Evolutionary conservation across 2,888 invertebrate genomes (phyloP).

Genomic region (Resseliella maxima): DNA sequence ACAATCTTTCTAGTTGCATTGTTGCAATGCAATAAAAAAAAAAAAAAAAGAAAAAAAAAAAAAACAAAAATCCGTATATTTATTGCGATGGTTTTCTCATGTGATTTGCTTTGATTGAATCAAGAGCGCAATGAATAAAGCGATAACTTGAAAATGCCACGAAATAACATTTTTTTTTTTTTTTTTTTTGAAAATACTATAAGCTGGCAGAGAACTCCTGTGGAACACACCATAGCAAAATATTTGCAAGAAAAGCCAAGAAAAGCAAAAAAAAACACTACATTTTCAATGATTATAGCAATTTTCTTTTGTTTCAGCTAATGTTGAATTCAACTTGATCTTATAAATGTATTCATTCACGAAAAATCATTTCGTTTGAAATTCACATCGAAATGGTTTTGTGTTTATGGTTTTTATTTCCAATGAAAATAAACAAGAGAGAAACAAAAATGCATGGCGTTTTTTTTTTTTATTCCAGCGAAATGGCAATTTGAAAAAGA

Average conservation of each 20-base stretch:
- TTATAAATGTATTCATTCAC: background rate
- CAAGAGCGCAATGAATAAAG: constrained; percentile 29
- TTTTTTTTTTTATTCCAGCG: background rate
- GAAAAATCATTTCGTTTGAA: background rate
- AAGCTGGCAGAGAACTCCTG: constrained; percentile 26
- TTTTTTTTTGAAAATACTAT: background rate
- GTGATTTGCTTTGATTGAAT: constrained; percentile 43
- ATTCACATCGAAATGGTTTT: background rate
- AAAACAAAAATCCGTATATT: no score
- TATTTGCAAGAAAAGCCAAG: no score
- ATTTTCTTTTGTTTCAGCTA: background rate
- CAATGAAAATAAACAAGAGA: background rate
- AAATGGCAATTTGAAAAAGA: constrained; percentile 38
- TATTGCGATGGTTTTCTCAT: constrained; percentile 14
- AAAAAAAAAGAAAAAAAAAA: no score
- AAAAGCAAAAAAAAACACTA: background rate
- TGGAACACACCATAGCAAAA: background rate
- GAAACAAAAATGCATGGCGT: background rate
- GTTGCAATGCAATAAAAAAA: no score
- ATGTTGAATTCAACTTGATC: background rate
- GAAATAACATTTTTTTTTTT: constrained; percentile 19
- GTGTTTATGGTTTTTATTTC: background rate
- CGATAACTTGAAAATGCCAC: constrained; percentile 1
- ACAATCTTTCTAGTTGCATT: background rate
- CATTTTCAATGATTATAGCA: background rate